Conservation (phyloP, 2,797 vertebrate genomes). For the Lutjanus argentimaculatus region DNA sequence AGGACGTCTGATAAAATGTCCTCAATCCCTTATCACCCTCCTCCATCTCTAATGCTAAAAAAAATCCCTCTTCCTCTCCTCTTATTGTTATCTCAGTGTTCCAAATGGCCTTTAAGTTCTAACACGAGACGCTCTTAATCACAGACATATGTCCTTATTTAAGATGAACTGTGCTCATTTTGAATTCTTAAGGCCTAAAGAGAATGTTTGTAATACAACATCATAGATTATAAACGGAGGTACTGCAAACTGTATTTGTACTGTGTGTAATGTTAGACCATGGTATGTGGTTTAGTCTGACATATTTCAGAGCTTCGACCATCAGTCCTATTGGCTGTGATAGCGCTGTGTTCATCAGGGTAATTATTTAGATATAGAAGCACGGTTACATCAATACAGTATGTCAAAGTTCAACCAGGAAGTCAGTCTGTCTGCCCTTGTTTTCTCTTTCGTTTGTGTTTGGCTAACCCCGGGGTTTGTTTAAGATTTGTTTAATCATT, state of each 20-base stretch:
- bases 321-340: not conserved
- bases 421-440: not conserved
- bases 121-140: slow-evolving; percentile 44
- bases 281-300: not conserved
- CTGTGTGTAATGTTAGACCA: not conserved
- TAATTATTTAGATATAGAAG: not conserved
- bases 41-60: slow-evolving; percentile 57
- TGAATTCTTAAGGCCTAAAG: slow-evolving; percentile 4
- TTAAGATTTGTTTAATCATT: not conserved
- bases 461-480: not conserved
- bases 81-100: slow-evolving; percentile 54
- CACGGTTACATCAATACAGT: not conserved
- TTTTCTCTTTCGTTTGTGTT: not conserved
- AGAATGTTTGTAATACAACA: not conserved
- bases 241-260: not conserved
- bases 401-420: not conserved
- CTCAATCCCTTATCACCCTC: slow-evolving; percentile 59
- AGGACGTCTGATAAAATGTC: slow-evolving; percentile 60
- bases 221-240: not conserved
- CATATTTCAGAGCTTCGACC: not conserved
- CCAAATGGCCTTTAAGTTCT: slow-evolving; percentile 56
- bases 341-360: not conserved
- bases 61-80: slow-evolving; percentile 40
- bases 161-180: slow-evolving; percentile 20
- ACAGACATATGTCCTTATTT: slow-evolving; percentile 23